Percentiles rank a stretch among this genome's conserved stretches.
phyloP scores from a whole-genome alignment of 1,140 invertebrate genomes.

The Contarinia nasturtii region DNA sequence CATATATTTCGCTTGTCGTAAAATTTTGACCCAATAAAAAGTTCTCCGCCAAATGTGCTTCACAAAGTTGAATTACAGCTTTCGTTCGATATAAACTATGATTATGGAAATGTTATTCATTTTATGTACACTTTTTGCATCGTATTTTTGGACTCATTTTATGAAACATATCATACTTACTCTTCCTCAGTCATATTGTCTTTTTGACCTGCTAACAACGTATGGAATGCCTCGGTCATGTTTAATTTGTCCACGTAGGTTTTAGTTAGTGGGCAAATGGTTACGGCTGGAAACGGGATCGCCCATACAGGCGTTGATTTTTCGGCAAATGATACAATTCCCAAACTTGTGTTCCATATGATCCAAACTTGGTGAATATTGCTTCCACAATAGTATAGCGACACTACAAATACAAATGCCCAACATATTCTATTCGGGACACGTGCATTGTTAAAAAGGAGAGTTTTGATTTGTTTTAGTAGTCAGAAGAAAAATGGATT shows the following conservation, averaged over 20 bases:
- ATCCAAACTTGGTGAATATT: constrained; percentile 34
- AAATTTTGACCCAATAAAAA: neutral
- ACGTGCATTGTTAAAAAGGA: no score
- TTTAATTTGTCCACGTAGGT: constrained; percentile 2
- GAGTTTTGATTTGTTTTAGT: no score
- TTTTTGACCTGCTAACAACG: neutral
- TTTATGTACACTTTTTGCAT: neutral
- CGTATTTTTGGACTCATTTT: neutral
- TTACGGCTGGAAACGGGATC: constrained; percentile 35
- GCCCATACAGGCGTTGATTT: constrained; percentile 38
- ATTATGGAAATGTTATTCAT: no score
- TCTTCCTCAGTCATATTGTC: constrained; percentile 1
- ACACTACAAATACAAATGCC: constrained; percentile 26
- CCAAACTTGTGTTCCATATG: constrained; percentile 39
- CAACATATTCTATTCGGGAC: constrained; percentile 35
- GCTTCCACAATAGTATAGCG: constrained; percentile 26
- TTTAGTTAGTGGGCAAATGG: constrained; percentile 32
- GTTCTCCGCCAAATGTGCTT: constrained; percentile 10
- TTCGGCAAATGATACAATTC: constrained; percentile 41
- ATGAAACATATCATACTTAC: no score
- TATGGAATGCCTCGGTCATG: constrained; percentile 1
- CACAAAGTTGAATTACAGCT: constrained; percentile 16
- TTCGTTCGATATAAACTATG: neutral
- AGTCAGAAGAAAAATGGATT: no score
- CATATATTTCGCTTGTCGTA: neutral